Evolutionary conservation across 2,888 invertebrate genomes (phyloP).

Genomic region (Acleris sparsana): DNA sequence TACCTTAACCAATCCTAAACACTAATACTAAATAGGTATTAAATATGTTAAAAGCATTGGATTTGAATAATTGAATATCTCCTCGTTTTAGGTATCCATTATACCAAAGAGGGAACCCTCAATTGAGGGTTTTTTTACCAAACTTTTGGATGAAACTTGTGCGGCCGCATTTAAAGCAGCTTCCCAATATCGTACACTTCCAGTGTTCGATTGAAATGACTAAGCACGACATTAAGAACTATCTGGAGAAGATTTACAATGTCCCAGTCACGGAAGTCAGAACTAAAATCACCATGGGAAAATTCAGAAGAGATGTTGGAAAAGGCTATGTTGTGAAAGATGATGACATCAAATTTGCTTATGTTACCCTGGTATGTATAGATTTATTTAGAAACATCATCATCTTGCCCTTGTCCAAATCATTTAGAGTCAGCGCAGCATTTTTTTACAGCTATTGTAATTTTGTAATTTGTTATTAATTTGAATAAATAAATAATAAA

Average conservation of each 20-base stretch:
- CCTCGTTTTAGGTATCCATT: slow-evolving; percentile 90
- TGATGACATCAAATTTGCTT: slow-evolving; percentile 92
- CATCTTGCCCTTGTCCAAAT: too few relatives aligned
- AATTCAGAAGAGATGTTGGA: slow-evolving; percentile 83
- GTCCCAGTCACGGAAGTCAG: slow-evolving; percentile 90
- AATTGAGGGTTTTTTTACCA: slow-evolving; percentile 94
- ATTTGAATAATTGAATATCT: not conserved
- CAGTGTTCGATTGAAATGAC: slow-evolving; percentile 98
- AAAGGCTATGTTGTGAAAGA: slow-evolving; percentile 89
- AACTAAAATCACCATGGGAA: slow-evolving; percentile 89
- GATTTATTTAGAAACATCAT: too few relatives aligned
- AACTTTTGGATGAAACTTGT: slow-evolving; percentile 99
- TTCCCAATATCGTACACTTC: slow-evolving; percentile 93
- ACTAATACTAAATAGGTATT: too few relatives aligned
- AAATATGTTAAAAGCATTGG: not conserved
- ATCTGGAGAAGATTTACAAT: slow-evolving; percentile 97
- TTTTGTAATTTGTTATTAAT: too few relatives aligned
- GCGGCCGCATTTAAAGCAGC: slow-evolving; percentile 85
- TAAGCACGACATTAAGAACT: slow-evolving; percentile 93
- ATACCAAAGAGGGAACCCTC: slow-evolving; percentile 96
- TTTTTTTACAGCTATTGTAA: too few relatives aligned
- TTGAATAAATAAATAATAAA: too few relatives aligned
- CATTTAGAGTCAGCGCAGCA: too few relatives aligned
- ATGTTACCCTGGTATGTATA: slow-evolving; percentile 87
- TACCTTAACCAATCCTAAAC: too few relatives aligned